Evolutionary conservation across 1,140 invertebrate genomes (phyloP).

Genomic region (Cheumatopsyche charites): DNA sequence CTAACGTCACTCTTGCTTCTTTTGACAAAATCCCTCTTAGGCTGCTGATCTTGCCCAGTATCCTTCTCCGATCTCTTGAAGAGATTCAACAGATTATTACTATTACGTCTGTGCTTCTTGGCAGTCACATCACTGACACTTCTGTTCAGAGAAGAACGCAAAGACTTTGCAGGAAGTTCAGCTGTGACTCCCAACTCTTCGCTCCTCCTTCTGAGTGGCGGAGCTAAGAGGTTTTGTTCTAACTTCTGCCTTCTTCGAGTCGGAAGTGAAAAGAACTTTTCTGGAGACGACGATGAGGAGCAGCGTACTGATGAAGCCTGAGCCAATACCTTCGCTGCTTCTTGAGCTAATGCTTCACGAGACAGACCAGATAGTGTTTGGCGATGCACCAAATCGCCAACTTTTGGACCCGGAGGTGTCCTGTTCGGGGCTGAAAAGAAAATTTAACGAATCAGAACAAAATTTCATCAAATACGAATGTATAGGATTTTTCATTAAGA

Average conservation of each 20-base stretch:
- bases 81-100: slow-evolving; percentile 64
- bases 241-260: slow-evolving; percentile 58
- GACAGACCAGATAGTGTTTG: slow-evolving; percentile 69
- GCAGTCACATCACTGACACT: slow-evolving; percentile 63
- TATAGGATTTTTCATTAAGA: background rate
- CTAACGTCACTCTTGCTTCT: slow-evolving; percentile 75
- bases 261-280: slow-evolving; percentile 70
- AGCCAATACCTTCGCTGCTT: slow-evolving; percentile 71
- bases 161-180: slow-evolving; percentile 32
- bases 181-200: slow-evolving; percentile 53
- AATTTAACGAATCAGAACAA: background rate
- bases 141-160: slow-evolving; percentile 53
- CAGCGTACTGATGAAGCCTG: slow-evolving; percentile 71
- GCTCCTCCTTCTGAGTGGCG: slow-evolving; percentile 51
- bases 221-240: slow-evolving; percentile 55
- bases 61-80: slow-evolving; percentile 62
- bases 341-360: slow-evolving; percentile 70
- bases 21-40: slow-evolving; percentile 58
- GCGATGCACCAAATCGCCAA: slow-evolving; percentile 69
- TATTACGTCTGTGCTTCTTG: slow-evolving; percentile 55
- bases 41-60: slow-evolving; percentile 50
- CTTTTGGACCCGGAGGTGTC: slow-evolving; percentile 59
- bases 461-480: no score
- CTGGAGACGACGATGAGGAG: slow-evolving; percentile 61
- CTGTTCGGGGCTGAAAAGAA: slow-evolving; percentile 50